Percentiles rank a stretch among this genome's conserved stretches.
These are phyloP conservation scores for Physocephala rufipes DNA, from an alignment of 2,888 invertebrate species.

Conservation along the genomic window DNA sequence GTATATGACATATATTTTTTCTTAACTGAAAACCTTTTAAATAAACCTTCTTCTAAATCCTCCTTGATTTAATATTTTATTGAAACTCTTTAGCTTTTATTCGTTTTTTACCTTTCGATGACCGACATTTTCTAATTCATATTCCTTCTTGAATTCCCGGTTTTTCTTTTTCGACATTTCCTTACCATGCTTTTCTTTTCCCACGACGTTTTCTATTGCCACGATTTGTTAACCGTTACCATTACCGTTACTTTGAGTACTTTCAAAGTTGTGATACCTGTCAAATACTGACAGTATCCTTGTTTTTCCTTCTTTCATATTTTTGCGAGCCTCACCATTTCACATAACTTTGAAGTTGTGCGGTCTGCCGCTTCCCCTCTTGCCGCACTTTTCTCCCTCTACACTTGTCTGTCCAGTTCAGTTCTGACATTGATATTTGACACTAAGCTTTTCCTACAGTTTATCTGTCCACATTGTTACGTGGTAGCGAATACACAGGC, in stretches of 20 bases:
- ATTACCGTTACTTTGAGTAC: neutral
- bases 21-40: neutral
- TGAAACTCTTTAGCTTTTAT: neutral
- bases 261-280: slow-evolving; percentile 11
- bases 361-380: neutral
- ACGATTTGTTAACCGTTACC: neutral
- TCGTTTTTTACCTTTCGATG: neutral
- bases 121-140: neutral
- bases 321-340: slow-evolving; percentile 7
- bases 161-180: too few species aligned
- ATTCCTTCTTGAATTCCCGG: too few species aligned
- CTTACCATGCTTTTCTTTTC: neutral
- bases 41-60: neutral
- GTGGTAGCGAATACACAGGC: too few species aligned
- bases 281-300: slow-evolving; percentile 19
- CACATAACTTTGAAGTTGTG: neutral
- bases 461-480: too few species aligned
- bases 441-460: neutral
- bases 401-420: neutral
- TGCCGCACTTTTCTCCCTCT: too few species aligned
- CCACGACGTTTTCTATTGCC: neutral
- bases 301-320: neutral
- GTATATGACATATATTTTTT: neutral
- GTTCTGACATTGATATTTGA: slow-evolving; percentile 10
- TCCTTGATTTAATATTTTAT: neutral